These are phyloP conservation scores for Neosilurus hyrtlii DNA, from an alignment of 2,797 vertebrate genomes.

Conservation along the genomic window DNA sequence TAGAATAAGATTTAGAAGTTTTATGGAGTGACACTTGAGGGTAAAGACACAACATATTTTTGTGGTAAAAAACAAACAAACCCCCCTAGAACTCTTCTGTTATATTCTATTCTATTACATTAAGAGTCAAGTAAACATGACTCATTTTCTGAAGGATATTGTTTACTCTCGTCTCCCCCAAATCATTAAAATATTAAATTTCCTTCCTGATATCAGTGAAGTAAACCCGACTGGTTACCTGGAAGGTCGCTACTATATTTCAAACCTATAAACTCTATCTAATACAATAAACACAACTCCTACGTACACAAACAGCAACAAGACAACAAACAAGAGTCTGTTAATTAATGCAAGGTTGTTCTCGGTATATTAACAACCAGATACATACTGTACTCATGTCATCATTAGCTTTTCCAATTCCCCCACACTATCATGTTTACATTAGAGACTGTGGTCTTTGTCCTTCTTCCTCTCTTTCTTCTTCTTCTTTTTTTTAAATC, in stretches of 20 bases:
- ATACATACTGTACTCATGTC: constrained; percentile 27
- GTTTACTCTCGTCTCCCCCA: neutral
- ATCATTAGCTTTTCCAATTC: constrained; percentile 3
- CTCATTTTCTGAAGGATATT: neutral
- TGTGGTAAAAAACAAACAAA: too few relatives aligned
- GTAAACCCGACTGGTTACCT: neutral
- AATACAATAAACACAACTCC: neutral
- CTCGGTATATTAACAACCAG: neutral
- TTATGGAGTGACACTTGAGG: too few relatives aligned
- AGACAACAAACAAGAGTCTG: neutral
- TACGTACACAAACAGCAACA: neutral
- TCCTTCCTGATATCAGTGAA: neutral
- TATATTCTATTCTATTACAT: too few relatives aligned
- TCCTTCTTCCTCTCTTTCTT: constrained; percentile 3
- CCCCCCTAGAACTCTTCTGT: too few relatives aligned
- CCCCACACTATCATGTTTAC: constrained; percentile 9
- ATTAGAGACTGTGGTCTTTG: neutral
- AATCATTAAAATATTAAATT: neutral
- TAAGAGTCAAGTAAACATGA: neutral
- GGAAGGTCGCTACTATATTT: neutral
- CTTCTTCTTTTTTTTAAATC: neutral
- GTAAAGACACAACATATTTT: too few relatives aligned
- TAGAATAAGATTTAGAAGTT: too few relatives aligned
- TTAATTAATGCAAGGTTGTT: neutral
- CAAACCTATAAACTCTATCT: neutral